Conservation (phyloP, 2,888 invertebrate genomes). For the Phaedon cochleariae region DNA sequence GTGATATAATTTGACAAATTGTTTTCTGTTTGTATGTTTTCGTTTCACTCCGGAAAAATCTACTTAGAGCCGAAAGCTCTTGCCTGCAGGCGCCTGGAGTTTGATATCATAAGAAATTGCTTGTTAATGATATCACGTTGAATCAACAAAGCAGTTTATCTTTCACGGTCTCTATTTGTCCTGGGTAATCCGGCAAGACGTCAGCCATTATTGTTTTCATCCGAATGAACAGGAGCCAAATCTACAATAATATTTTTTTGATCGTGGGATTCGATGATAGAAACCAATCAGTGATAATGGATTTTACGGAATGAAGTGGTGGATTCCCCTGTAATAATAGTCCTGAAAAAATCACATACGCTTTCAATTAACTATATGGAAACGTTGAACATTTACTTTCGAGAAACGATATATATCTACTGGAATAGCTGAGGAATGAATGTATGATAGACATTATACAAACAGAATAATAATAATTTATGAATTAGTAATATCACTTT, state of each 20-base stretch:
- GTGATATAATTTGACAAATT: neutral
- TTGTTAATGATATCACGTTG: slow-evolving; percentile 4
- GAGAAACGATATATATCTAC: too few species aligned
- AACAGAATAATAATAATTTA: too few species aligned
- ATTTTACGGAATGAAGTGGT: too few species aligned
- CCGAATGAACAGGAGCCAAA: neutral
- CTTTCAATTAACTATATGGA: too few species aligned
- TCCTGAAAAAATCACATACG: too few species aligned
- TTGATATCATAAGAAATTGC: slow-evolving; percentile 14
- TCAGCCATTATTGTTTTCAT: neutral
- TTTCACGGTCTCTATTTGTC: neutral
- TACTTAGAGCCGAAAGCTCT: slow-evolving; percentile 2
- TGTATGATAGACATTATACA: too few species aligned
- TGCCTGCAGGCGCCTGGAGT: neutral
- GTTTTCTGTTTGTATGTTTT: slow-evolving; percentile 44
- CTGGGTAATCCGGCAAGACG: neutral
- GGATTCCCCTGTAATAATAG: too few species aligned
- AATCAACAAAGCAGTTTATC: neutral
- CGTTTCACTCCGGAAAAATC: slow-evolving; percentile 34
- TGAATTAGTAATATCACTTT: too few species aligned
- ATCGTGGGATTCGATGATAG: neutral
- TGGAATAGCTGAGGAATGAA: too few species aligned
- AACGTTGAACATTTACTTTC: too few species aligned
- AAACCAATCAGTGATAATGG: too few species aligned
- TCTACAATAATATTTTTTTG: neutral